These are phyloP conservation scores for Torymus tubicola DNA, from an alignment of 2,888 invertebrate species.

Conservation along the genomic window DNA sequence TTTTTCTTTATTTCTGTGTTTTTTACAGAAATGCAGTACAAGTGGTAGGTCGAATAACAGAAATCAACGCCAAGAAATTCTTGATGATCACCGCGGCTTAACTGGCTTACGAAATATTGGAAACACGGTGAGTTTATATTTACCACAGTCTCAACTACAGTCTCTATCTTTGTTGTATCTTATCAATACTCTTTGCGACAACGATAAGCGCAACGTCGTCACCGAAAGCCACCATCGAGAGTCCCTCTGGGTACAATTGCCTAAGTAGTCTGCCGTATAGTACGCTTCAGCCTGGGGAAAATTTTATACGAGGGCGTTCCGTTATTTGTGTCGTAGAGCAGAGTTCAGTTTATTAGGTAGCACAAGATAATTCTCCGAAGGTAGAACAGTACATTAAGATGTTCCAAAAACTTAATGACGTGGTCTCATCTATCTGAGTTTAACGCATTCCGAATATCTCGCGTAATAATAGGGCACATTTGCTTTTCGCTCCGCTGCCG, in stretches of 20 bases:
- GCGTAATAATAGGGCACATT: not conserved
- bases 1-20: not conserved
- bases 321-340: not conserved
- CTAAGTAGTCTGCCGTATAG: no score
- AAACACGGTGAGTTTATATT: conserved; percentile 84
- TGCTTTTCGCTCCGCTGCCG: not conserved
- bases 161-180: no score
- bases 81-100: conserved; percentile 77
- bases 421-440: not conserved
- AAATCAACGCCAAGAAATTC: conserved; percentile 64
- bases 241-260: no score
- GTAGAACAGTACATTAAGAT: not conserved
- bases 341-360: not conserved
- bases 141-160: no score
- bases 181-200: no score
- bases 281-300: no score
- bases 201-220: no score
- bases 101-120: conserved; percentile 96
- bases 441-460: not conserved
- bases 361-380: not conserved
- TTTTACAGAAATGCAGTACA: conserved; percentile 69
- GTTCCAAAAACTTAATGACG: not conserved
- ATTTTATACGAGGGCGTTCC: not conserved
- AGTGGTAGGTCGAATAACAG: conserved; percentile 25
- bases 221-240: no score